Evolutionary conservation across 2,888 invertebrate species (phyloP).

Genomic region (Agriotes lineatus): DNA sequence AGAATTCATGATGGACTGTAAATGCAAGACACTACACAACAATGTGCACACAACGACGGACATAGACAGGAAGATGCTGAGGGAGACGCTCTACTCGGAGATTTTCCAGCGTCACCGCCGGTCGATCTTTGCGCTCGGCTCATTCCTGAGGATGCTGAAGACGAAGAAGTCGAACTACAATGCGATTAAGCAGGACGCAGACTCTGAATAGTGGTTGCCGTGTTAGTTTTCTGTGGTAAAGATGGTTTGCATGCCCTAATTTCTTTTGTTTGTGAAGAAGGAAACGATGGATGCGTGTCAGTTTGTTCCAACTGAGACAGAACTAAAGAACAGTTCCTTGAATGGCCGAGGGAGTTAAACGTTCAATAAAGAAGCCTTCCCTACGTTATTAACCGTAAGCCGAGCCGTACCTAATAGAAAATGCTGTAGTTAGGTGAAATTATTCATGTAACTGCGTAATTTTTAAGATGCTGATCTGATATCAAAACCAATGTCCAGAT

Average conservation of each 20-base stretch:
- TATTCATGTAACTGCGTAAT: too few relatives aligned
- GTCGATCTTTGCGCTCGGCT: conserved; percentile 82
- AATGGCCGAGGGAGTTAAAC: too few relatives aligned
- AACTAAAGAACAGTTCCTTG: too few relatives aligned
- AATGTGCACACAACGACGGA: conserved; percentile 57
- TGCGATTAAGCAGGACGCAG: conserved; percentile 73
- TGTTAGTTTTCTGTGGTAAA: background rate
- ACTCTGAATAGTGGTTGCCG: conserved; percentile 56
- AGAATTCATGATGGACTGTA: conserved; percentile 52
- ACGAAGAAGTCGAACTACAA: conserved; percentile 83
- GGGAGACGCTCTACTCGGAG: conserved; percentile 82
- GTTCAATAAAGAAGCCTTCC: too few relatives aligned
- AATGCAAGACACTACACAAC: conserved; percentile 46
- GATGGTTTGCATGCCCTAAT: background rate
- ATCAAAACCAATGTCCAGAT: too few relatives aligned
- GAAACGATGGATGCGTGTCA: background rate
- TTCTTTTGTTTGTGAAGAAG: background rate
- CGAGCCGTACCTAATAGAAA: too few relatives aligned
- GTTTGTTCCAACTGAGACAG: too few relatives aligned
- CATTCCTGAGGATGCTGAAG: conserved; percentile 80
- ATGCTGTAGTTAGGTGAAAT: too few relatives aligned
- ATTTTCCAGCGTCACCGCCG: conserved; percentile 82
- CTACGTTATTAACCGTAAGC: too few relatives aligned
- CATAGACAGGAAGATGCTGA: conserved; percentile 74
- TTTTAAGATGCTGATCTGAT: too few relatives aligned